Conservation (phyloP, 2,888 invertebrate species). For the Synanthedon andrenaeformis region DNA sequence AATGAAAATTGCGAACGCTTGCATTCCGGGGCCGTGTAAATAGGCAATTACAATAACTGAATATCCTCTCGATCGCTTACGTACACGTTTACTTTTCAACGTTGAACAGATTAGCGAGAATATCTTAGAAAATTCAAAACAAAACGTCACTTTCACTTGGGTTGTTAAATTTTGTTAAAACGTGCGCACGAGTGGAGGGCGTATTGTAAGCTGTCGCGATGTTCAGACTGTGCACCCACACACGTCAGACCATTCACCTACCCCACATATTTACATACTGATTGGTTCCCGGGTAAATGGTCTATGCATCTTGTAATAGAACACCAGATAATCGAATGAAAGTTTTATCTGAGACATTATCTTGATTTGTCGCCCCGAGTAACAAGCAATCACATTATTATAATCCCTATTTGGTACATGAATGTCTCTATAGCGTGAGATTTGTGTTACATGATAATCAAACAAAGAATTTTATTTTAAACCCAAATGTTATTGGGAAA, state of each 20-base stretch:
- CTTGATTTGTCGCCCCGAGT: constrained; percentile 43
- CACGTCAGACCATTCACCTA: constrained; percentile 61
- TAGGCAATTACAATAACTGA: background rate
- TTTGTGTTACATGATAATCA: constrained; percentile 1
- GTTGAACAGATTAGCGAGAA: background rate
- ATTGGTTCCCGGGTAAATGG: constrained; percentile 53
- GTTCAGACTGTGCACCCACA: constrained; percentile 46
- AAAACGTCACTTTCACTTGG: background rate
- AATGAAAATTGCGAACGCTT: constrained; percentile 20
- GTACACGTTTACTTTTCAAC: background rate
- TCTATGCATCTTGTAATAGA: constrained; percentile 45
- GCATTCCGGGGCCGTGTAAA: constrained; percentile 19
- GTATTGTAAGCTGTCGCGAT: constrained; percentile 47
- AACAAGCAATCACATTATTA: constrained; percentile 25
- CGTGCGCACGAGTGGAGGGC: constrained; percentile 57
- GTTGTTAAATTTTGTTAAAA: constrained; percentile 12
- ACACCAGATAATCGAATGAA: constrained; percentile 44
- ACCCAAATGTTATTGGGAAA: no score
- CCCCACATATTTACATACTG: constrained; percentile 66
- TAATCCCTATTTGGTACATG: constrained; percentile 33
- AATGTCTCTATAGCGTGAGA: constrained; percentile 38
- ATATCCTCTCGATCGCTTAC: background rate
- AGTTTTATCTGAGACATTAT: constrained; percentile 48
- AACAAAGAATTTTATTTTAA: no score
- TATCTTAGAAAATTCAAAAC: background rate